These are phyloP conservation scores for Silurus meridionalis DNA, from an alignment of 2,113 vertebrate species.

Conservation along the genomic window DNA sequence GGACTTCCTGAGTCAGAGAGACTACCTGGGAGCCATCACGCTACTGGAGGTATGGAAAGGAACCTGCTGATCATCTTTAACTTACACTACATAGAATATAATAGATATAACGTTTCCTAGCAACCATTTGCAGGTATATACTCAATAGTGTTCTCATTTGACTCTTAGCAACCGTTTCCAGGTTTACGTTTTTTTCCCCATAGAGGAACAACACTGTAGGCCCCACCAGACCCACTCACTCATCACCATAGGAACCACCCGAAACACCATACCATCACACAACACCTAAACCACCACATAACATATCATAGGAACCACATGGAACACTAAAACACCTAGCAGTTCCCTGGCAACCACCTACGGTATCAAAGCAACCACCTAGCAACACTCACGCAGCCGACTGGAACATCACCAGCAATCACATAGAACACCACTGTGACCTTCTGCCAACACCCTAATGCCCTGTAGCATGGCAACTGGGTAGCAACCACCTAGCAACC, in stretches of 20 bases:
- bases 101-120: background rate
- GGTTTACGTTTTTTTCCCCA: background rate
- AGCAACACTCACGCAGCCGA: background rate
- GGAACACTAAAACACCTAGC: background rate
- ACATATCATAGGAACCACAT: background rate
- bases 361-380: background rate
- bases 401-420: background rate
- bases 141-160: no score
- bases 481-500: background rate
- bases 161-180: background rate
- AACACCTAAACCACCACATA: background rate
- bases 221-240: background rate
- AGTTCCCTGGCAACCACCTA: background rate
- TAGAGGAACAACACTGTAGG: background rate
- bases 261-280: background rate
- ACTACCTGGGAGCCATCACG: slow-evolving; percentile 91
- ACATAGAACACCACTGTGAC: no score
- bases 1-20: slow-evolving; percentile 84
- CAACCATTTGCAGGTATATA: background rate
- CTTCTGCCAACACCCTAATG: background rate
- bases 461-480: no score
- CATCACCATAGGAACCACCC: background rate
- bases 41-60: slow-evolving; percentile 80
- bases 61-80: background rate
- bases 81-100: background rate